These are phyloP conservation scores for Crepidodera aurea DNA, from an alignment of 2,888 invertebrate genomes.

Conservation along the genomic window DNA sequence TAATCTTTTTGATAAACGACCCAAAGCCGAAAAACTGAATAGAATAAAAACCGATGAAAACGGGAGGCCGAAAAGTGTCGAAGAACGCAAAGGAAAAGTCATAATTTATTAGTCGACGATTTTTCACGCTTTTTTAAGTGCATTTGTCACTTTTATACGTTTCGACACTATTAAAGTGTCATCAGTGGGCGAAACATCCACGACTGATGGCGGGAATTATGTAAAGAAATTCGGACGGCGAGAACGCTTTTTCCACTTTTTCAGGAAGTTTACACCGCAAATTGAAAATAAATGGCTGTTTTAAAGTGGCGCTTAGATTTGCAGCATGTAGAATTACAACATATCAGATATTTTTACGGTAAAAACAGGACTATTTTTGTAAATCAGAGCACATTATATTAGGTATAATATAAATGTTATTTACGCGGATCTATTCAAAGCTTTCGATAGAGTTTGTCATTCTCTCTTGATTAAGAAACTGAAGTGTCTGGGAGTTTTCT, in stretches of 20 bases:
- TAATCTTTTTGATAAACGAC: constrained; percentile 6
- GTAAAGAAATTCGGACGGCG: constrained; percentile 16
- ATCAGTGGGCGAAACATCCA: constrained; percentile 24
- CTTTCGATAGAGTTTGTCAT: too few relatives aligned
- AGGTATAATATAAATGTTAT: too few relatives aligned
- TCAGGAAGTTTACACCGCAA: constrained; percentile 5
- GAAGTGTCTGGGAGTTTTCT: too few relatives aligned
- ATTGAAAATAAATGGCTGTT: constrained; percentile 12
- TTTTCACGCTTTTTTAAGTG: constrained; percentile 25
- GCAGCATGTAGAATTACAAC: neutral
- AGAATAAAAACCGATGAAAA: neutral
- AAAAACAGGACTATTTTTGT: neutral
- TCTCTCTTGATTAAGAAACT: too few relatives aligned
- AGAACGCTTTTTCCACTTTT: neutral
- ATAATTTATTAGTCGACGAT: constrained; percentile 23
- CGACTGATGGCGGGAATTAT: constrained; percentile 18
- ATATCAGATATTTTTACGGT: constrained; percentile 1
- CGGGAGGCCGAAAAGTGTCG: neutral
- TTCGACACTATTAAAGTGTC: constrained; percentile 30
- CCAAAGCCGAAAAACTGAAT: neutral
- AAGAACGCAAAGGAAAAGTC: constrained; percentile 1
- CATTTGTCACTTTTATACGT: constrained; percentile 34
- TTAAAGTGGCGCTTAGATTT: neutral
- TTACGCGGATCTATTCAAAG: too few relatives aligned
- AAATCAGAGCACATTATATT: too few relatives aligned